Base-by-base conservation (phyloP, 2,888 invertebrate species). In the Ptilodon capucinus region DNA sequence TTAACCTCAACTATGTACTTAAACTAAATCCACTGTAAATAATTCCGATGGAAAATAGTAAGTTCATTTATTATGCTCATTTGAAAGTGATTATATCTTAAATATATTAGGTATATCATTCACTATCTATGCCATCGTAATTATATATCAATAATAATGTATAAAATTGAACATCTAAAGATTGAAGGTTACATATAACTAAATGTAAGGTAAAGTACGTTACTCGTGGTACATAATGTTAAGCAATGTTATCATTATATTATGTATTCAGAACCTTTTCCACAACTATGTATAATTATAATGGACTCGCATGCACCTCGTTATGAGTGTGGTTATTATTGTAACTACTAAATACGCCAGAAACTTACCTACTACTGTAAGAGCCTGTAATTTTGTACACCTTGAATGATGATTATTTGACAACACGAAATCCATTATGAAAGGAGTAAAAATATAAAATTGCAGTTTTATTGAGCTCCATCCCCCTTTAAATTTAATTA, bases 311-410 rank as follows among this genome's bases (percentile, higher is more conserved):
- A 70, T 77, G 75, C 70, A 73, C 71, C 68, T 74, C 72, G 58
- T 79, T 71, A 74, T 57, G 72, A 76, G 71, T 57, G 38, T 64
- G 66, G 40, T 47, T 65, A 61, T 62, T 71, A 69, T 75, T 76
- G 64, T 73, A 65, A 71, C 63, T 68, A 74, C 69, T 69, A 71
- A 75, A 79, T 67, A 73, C 74, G 81, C 76, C 84, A 80, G 76
- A 79, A 78, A 77, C 69, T 75, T 78, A 79, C 73, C 76, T 84
- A 81, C 68, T 79, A 80, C 72, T 84, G 75, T 86, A 86, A 85
- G 83, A 76, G 81, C 83, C 85, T 87, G 89, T 85, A 87, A 86
- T 89, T 90, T 89, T 89, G 82, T 89, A 89, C 90, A 89, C 85
- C 74, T 80, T 77, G 78, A 84, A 81, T 83, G 77, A 83, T 82